Base-by-base conservation (phyloP, 2,797 vertebrate genomes). In the Poeciliopsis paucimaculata region DNA sequence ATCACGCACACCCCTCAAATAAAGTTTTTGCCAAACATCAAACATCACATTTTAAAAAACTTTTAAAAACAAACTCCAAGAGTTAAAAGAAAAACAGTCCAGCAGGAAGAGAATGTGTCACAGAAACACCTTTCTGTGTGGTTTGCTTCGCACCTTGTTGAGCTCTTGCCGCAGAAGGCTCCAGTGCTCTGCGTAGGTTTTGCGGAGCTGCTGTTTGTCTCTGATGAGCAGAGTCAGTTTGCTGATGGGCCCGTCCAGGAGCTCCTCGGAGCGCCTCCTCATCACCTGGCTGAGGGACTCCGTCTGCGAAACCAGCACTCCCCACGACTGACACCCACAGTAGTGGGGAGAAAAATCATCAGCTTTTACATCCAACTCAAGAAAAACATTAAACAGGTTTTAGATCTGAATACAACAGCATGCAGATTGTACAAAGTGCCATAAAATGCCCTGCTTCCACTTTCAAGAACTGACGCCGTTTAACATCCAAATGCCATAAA, bases 161-260 rank as follows among this genome's bases (percentile, higher is more conserved):
- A 98, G 96, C 11, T 98, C 98, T 91, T 97, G 97, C 89, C 93
- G 96, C 77, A 99, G 95, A 78, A 96, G 95, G 78, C 94, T 97
- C 98, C 97, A 98, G 86, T 97, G 97, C 76, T 99, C 98, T 0
- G 93, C 77, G 78, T 97, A 99, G 55, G 91, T 94, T 91, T 96
- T 98, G 55, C 97, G 97, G 46, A 99, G 96, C 89, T 98, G 98
- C 94, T 99, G 98, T 89, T 99, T 99, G 94, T 98, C 97, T 0
- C 96, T 96, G 87, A 99, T 97, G 72, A 99, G 97, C 83, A 98
- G 90, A 16, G 96, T 96, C 75, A 99, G 93, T 90, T 97, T 99
- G 94, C 96, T 97, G 89, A 99, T 94, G 0, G 98, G 98, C 23
- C 98, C 98, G 0, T 96, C 91, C 34, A 87, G 89, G 91, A 99